A percentile compares a stretch with the other conserved stretches of the same genome.
These are phyloP conservation scores for Percopsis omiscomaycus DNA, from an alignment of 2,797 vertebrate genomes.

Conservation along the genomic window DNA sequence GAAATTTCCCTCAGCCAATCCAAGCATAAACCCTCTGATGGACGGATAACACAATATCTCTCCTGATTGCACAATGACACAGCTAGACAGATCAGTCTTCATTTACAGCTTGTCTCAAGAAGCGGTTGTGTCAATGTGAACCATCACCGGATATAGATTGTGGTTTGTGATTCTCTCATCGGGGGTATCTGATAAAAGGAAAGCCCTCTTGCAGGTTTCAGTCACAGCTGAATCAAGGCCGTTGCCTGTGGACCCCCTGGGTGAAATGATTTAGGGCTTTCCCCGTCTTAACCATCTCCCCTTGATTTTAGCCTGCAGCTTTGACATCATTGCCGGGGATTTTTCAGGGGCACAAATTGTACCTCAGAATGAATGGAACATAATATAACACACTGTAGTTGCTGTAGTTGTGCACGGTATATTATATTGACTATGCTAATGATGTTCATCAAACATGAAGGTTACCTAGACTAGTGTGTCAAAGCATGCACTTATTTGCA, in stretches of 20 bases:
- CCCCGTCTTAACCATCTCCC: slow-evolving; percentile 27
- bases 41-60: slow-evolving; percentile 50
- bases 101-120: slow-evolving; percentile 65
- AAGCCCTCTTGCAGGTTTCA: slow-evolving; percentile 56
- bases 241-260: slow-evolving; percentile 25
- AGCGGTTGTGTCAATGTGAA: slow-evolving; percentile 59
- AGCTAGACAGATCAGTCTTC: slow-evolving; percentile 57
- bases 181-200: slow-evolving; percentile 57
- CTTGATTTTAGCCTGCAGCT: slow-evolving; percentile 7
- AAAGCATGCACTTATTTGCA: background rate
- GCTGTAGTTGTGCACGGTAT: background rate
- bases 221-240: slow-evolving; percentile 33
- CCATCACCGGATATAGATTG: slow-evolving; percentile 51
- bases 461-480: background rate
- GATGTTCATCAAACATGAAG: background rate
- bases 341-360: background rate
- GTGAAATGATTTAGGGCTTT: slow-evolving; percentile 52
- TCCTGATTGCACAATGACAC: slow-evolving; percentile 49
- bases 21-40: slow-evolving; percentile 37
- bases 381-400: background rate
- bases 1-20: slow-evolving; percentile 35
- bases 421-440: background rate
- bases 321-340: slow-evolving; percentile 18
- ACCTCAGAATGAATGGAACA: background rate
- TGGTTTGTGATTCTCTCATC: slow-evolving; percentile 35